These are phyloP conservation scores for Chloroceryle amazona DNA, from an alignment of 2,797 vertebrate genomes.

Conservation along the genomic window DNA sequence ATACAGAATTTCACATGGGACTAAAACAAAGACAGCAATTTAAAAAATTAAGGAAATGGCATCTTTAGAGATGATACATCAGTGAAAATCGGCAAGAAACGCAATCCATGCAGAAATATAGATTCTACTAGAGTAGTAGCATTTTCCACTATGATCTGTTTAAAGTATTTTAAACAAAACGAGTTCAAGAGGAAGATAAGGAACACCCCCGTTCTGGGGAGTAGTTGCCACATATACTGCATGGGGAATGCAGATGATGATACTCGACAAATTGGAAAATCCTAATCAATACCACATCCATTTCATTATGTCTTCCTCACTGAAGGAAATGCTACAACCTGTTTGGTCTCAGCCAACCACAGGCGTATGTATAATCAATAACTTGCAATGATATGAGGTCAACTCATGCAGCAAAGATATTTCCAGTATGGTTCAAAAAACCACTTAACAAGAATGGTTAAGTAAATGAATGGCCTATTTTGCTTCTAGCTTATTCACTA, in stretches of 20 bases:
- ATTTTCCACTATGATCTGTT: not conserved
- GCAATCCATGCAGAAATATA: not conserved
- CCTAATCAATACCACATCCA: constrained; percentile 29
- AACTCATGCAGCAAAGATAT: not conserved
- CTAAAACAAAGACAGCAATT: not conserved
- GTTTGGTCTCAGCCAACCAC: constrained; percentile 13
- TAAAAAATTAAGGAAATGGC: not conserved
- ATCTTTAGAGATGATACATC: not conserved
- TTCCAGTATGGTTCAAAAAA: constrained; percentile 20
- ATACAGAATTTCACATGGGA: not conserved
- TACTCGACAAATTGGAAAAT: not conserved
- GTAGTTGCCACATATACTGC: not conserved
- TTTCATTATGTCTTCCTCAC: not conserved
- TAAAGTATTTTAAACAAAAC: not conserved
- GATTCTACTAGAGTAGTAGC: not conserved
- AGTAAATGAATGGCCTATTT: constrained; percentile 10
- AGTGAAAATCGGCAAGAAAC: not conserved
- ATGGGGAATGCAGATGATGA: not conserved
- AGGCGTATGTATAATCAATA: constrained; percentile 25
- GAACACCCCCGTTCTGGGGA: accelerated
- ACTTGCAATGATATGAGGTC: constrained; percentile 12
- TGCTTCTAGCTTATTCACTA: constrained; percentile 23
- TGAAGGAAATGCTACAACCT: not conserved
- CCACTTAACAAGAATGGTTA: constrained; percentile 34
- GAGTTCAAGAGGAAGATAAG: not conserved